phyloP scores from a whole-genome alignment of 2,888 invertebrate species.

The Hypena proboscidalis region DNA sequence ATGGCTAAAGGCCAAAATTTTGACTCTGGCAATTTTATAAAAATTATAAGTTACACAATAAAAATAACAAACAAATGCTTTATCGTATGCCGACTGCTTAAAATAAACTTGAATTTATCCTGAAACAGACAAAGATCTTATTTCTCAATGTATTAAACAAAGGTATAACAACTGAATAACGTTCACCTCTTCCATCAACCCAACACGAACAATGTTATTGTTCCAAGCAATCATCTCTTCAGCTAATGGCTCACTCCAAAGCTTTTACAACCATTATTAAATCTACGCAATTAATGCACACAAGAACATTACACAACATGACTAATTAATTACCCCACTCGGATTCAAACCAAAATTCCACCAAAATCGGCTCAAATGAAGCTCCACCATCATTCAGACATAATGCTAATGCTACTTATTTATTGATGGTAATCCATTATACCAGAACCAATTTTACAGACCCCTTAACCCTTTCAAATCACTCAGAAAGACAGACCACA shows the following conservation, averaged over 20 bases:
- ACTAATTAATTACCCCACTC: constrained; percentile 62
- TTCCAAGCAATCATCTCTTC: constrained; percentile 4
- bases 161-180: not conserved
- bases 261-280: constrained; percentile 28
- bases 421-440: constrained; percentile 76
- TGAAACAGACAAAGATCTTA: not conserved
- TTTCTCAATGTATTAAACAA: not conserved
- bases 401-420: constrained; percentile 72
- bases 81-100: too few relatives aligned
- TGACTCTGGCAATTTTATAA: too few relatives aligned
- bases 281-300: constrained; percentile 43
- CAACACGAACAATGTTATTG: not conserved
- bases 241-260: constrained; percentile 19
- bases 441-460: constrained; percentile 44
- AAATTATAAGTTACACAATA: too few relatives aligned
- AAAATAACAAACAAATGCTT: too few relatives aligned
- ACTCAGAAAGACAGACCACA: constrained; percentile 34
- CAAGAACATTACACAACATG: constrained; percentile 48
- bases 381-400: constrained; percentile 59
- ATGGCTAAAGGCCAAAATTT: too few relatives aligned
- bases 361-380: constrained; percentile 72
- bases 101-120: too few relatives aligned
- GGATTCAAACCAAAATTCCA: constrained; percentile 59
- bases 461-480: constrained; percentile 18
- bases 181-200: not conserved